Base-by-base conservation (phyloP, 2,797 vertebrate species). In the Danio aesculapii region DNA sequence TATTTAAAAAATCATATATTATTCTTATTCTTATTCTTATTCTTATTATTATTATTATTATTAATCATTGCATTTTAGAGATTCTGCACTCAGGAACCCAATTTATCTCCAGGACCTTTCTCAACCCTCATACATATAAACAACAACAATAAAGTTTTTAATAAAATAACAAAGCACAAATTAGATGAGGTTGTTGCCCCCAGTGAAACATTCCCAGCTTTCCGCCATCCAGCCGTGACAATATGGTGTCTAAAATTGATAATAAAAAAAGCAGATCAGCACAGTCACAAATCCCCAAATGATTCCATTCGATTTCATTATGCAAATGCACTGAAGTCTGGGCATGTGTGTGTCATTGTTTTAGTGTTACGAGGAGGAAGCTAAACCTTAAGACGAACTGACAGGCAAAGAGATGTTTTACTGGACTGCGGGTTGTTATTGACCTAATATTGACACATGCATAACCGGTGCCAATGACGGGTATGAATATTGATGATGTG, bases 231-330 rank as follows among this genome's bases (percentile, higher is more conserved):
- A 84, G 79, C 84, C 66, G 49, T 64, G 49, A 88, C 86, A 81
- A 88, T 77, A 80, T 85, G 83, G 77, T 88, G 90, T 76, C 88
- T 90, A 81, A 87, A 90, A 89, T 62, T 83, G 72, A 89, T 91
- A 72, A 90, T 90, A 86, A 89, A 71, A n/a, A 30, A 30, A 30
- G 75, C 77, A 89, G 89, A 92, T 90, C 85, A 89, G 89, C 86
- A 80, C 68, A 88, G 89, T 91, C 89, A 89, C 88, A 87, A 89
- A 88, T 86, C 88, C 87, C 84, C 30, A 81, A 85, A 85, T 83
- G 88, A 89, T 86, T 86, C 84, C 84, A 86, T 85, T 86, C 82
- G 84, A 84, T 92, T 90, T 83, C 88, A 91, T 89, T 89, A 92
- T 92, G 90, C 82, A 92, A 92, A 92, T 91, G 80, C 86, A 86